Conservation (phyloP, 2,797 vertebrate genomes). For the Enteromius mattozi region DNA sequence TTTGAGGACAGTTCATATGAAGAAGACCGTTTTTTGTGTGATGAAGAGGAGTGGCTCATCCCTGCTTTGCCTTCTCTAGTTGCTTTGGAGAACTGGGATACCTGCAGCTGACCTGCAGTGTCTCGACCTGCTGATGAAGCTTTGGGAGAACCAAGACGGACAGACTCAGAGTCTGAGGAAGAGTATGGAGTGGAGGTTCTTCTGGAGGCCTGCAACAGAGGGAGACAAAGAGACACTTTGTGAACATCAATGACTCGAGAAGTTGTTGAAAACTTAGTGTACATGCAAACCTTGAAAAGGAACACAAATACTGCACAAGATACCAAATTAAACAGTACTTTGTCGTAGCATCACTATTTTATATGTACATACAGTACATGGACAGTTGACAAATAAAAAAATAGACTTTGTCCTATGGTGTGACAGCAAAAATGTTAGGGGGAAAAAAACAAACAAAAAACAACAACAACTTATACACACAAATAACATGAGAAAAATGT, state of each 20-base stretch:
- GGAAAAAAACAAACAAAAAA: too few relatives aligned
- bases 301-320: background rate
- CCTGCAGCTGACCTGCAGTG: conserved; percentile 43
- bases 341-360: background rate
- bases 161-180: conserved; percentile 67
- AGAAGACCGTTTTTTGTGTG: conserved; percentile 65
- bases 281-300: background rate
- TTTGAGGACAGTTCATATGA: conserved; percentile 43
- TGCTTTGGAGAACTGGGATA: conserved; percentile 66
- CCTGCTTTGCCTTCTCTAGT: conserved; percentile 59
- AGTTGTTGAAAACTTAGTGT: background rate
- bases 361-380: too few relatives aligned
- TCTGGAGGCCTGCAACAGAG: conserved; percentile 56
- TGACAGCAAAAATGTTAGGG: too few relatives aligned
- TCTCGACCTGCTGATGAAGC: conserved; percentile 65
- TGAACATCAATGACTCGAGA: background rate
- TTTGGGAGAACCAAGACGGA: conserved; percentile 66
- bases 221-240: conserved; percentile 15
- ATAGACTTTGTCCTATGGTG: too few relatives aligned
- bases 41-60: conserved; percentile 51
- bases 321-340: background rate
- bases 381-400: too few relatives aligned
- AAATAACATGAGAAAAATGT: too few relatives aligned
- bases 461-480: too few relatives aligned
- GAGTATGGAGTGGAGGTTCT: conserved; percentile 56